A percentile compares a stretch with the other conserved stretches of the same genome.
These are phyloP conservation scores for Decapterus maruadsi DNA, from an alignment of 2,797 vertebrate species.

Conservation along the genomic window DNA sequence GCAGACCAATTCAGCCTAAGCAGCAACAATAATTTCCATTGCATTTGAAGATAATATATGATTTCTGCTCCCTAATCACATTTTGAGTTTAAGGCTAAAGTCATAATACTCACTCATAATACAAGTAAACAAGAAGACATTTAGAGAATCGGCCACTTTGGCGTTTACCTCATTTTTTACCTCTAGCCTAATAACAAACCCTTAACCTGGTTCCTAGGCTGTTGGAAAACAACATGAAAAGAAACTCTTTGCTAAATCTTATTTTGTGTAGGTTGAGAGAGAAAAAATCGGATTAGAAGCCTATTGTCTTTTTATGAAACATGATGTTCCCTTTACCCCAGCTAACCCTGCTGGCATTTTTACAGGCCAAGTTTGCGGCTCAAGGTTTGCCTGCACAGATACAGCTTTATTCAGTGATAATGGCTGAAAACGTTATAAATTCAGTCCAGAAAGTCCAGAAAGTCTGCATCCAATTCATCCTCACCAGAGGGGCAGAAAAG, in stretches of 20 bases:
- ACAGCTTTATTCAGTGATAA: conserved; percentile 23
- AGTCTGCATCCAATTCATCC: conserved; percentile 22
- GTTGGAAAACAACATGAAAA: background rate
- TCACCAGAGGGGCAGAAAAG: conserved; percentile 23
- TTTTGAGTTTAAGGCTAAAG: background rate
- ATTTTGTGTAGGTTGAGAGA: background rate
- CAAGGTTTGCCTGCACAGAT: background rate
- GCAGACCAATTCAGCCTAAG: background rate
- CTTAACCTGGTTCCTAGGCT: background rate
- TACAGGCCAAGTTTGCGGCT: background rate
- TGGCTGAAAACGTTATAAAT: conserved; percentile 23
- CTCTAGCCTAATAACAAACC: background rate
- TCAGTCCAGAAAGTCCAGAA: conserved; percentile 9
- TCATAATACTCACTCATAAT: background rate
- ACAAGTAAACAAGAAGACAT: background rate
- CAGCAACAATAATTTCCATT: background rate
- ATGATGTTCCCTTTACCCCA: background rate
- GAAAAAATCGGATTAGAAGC: background rate
- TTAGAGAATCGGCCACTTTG: background rate
- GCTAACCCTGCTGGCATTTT: background rate
- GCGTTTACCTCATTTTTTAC: background rate
- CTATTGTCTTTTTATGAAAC: background rate
- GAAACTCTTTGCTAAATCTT: background rate
- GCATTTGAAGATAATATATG: no score
- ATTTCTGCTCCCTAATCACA: background rate